Percentiles rank a stretch among this genome's conserved stretches.
phyloP scores from a whole-genome alignment of 2,797 vertebrate species.

The Chelidonichthys spinosus region DNA sequence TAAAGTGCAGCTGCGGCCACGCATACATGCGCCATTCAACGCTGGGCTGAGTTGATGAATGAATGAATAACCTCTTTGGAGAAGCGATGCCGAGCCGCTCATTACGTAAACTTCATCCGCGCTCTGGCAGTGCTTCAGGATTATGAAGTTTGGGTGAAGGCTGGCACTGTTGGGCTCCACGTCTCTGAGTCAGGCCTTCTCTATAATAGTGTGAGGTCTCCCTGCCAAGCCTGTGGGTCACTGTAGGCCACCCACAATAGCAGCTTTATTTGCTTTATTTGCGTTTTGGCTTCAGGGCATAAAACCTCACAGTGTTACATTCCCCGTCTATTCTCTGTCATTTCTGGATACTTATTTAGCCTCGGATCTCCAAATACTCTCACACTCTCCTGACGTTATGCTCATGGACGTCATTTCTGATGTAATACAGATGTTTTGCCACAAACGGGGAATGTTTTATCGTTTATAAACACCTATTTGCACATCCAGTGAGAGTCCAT shows the following conservation, averaged over 20 bases:
- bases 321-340: conserved; percentile 62
- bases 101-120: conserved; percentile 62
- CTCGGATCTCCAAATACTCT: conserved; percentile 53
- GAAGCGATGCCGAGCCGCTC: conserved; percentile 46
- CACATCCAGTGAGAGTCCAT: neutral
- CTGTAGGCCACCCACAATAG: conserved; percentile 82
- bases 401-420: conserved; percentile 36
- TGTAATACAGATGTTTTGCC: conserved; percentile 16
- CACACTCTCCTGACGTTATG: conserved; percentile 36
- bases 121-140: conserved; percentile 47
- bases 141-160: conserved; percentile 66
- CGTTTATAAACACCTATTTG: neutral
- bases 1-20: conserved; percentile 49
- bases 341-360: conserved; percentile 65
- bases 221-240: conserved; percentile 83
- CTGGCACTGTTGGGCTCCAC: conserved; percentile 63
- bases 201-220: conserved; percentile 78
- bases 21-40: conserved; percentile 33
- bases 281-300: conserved; percentile 63
- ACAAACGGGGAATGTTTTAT: neutral
- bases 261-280: conserved; percentile 83
- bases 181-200: conserved; percentile 76
- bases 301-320: conserved; percentile 72
- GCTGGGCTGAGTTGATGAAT: conserved; percentile 54
- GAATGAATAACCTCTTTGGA: conserved; percentile 67